Evolutionary conservation across 2,113 vertebrate genomes (phyloP).

Genomic region (Petrocephalus zakoni): DNA sequence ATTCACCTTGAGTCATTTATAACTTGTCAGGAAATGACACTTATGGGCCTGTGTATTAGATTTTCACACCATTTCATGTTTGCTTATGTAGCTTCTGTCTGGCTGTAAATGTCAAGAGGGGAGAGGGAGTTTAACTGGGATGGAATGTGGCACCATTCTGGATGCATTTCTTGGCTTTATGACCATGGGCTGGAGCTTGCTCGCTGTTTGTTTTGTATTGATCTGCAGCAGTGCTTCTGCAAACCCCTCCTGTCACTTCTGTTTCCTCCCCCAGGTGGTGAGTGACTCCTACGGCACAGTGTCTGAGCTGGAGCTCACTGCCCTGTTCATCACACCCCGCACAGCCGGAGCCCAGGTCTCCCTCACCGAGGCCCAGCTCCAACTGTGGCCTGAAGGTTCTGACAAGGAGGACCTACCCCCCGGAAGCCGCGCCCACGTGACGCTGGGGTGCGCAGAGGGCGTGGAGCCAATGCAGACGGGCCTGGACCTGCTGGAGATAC

Average conservation of each 20-base stretch:
- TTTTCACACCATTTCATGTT: not conserved
- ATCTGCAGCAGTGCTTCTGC: not conserved
- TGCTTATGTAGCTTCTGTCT: not conserved
- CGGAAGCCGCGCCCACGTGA: conserved; percentile 86
- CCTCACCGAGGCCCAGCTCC: conserved; percentile 72
- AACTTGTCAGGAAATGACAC: not conserved
- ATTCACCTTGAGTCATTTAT: not conserved
- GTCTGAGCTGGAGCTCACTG: conserved; percentile 69
- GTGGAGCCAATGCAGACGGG: conserved; percentile 78
- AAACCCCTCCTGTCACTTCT: not conserved
- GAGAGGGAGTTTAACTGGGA: not conserved
- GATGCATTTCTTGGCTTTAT: not conserved
- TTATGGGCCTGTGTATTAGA: not conserved
- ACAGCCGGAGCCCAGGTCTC: conserved; percentile 76
- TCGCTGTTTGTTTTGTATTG: not conserved
- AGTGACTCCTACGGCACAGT: conserved; percentile 61
- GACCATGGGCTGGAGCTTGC: not conserved
- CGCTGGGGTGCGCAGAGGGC: conserved; percentile 74
- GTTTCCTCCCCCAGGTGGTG: conserved; percentile 60
- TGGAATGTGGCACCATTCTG: not conserved
- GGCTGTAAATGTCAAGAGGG: not conserved
- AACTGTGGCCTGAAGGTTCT: conserved; percentile 72
- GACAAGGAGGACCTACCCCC: conserved; percentile 67
- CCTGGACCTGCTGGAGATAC: conserved; percentile 81
- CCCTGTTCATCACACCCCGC: conserved; percentile 87